Percentiles rank a stretch among this genome's conserved stretches.
These are phyloP conservation scores for Ostrea denselamellosa DNA, from an alignment of 1,140 invertebrate species.

Conservation along the genomic window DNA sequence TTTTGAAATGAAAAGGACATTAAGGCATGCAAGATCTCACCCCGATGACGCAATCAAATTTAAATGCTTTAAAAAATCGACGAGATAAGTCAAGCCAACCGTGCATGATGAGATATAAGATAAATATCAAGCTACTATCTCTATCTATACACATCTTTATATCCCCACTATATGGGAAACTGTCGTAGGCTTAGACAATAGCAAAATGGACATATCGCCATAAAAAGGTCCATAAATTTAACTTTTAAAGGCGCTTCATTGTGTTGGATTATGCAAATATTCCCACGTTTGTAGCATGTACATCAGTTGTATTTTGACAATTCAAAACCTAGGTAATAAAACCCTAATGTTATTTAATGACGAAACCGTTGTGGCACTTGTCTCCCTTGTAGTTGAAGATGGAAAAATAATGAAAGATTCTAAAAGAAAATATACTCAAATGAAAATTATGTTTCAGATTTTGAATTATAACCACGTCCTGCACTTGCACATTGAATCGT, in stretches of 20 bases:
- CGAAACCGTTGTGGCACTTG: background rate
- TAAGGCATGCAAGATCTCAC: background rate
- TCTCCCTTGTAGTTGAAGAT: background rate
- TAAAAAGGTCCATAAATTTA: constrained; percentile 32
- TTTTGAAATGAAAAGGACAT: constrained; percentile 23
- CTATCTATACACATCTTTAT: constrained; percentile 3
- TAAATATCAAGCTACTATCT: constrained; percentile 2
- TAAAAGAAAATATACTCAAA: no score
- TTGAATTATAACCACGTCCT: no score
- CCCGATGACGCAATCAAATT: background rate
- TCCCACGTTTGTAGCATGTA: constrained; percentile 8
- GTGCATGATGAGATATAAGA: constrained; percentile 11
- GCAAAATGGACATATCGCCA: constrained; percentile 27
- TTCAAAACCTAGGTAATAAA: background rate
- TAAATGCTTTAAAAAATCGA: constrained; percentile 6
- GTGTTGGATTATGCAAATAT: constrained; percentile 30
- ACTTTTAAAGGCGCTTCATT: constrained; percentile 26
- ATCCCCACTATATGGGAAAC: background rate
- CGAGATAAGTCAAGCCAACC: constrained; percentile 8
- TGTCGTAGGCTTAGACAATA: background rate
- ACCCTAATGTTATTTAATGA: background rate
- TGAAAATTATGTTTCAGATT: no score
- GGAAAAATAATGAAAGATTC: no score
- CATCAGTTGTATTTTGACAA: background rate
- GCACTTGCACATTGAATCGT: no score